Evolutionary conservation across 2,797 vertebrate genomes (phyloP).

Genomic region (Chaetophractus vellerosus): DNA sequence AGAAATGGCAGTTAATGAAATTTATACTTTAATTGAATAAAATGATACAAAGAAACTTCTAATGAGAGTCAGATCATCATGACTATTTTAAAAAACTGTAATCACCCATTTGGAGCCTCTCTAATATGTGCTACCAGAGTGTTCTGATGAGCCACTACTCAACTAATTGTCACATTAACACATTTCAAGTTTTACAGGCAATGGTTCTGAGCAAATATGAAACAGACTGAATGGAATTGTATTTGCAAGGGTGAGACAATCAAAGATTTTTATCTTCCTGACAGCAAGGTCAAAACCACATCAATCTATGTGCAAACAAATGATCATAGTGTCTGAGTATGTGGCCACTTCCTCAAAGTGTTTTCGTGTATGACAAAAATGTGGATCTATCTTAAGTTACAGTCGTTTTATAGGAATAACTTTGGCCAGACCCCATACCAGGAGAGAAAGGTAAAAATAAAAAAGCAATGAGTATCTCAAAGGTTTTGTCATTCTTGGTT

Average conservation of each 20-base stretch:
- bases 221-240: background rate
- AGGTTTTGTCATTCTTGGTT: background rate
- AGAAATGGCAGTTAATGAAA: background rate
- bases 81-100: background rate
- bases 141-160: background rate
- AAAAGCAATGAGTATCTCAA: background rate
- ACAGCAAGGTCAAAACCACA: background rate
- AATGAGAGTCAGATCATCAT: background rate
- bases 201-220: background rate
- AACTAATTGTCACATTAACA: background rate
- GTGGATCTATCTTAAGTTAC: background rate
- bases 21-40: background rate
- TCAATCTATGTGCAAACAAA: conserved; percentile 18
- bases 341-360: background rate
- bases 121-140: background rate
- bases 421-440: background rate
- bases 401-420: no score
- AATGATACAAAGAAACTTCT: background rate
- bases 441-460: conserved; percentile 27
- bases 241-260: background rate
- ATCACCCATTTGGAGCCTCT: background rate
- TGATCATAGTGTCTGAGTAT: conserved; percentile 57
- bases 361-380: background rate
- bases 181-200: background rate
- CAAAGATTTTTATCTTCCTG: background rate